Evolutionary conservation across 2,888 invertebrate species (phyloP).

Genomic region (Calameuta pallipes): DNA sequence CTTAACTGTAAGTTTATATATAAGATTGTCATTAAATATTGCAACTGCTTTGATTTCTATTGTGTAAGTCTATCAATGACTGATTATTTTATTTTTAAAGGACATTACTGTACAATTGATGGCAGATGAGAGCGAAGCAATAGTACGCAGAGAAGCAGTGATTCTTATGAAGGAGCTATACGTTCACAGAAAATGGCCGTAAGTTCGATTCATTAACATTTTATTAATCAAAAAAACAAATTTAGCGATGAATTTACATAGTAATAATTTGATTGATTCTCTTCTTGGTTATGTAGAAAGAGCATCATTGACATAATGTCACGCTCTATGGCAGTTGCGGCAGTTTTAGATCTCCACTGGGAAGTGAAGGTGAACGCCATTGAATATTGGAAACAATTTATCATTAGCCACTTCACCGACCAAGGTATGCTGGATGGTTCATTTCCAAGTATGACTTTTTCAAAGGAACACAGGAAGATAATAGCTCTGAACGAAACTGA

Average conservation of each 20-base stretch:
- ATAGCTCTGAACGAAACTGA: slow-evolving; percentile 77
- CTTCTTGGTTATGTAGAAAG: slow-evolving; percentile 42
- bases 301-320: slow-evolving; percentile 70
- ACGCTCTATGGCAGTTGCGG: slow-evolving; percentile 75
- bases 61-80: not conserved
- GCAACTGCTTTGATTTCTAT: not conserved
- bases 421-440: slow-evolving; percentile 88
- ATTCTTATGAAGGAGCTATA: slow-evolving; percentile 75
- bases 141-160: slow-evolving; percentile 81
- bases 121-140: slow-evolving; percentile 78
- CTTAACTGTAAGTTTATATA: slow-evolving; percentile 70
- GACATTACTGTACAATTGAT: slow-evolving; percentile 70
- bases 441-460: slow-evolving; percentile 84
- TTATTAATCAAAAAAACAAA: not conserved
- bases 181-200: slow-evolving; percentile 73
- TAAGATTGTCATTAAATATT: not conserved
- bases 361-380: slow-evolving; percentile 82
- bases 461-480: slow-evolving; percentile 81
- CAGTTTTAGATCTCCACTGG: slow-evolving; percentile 82
- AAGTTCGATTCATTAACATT: slow-evolving; percentile 34
- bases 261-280: not conserved
- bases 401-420: slow-evolving; percentile 73
- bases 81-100: slow-evolving; percentile 46
- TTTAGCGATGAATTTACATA: not conserved
- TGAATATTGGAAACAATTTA: slow-evolving; percentile 78